These are phyloP conservation scores for Cyphomyrus discorhynchus DNA, from an alignment of 2,113 vertebrate species.

Conservation along the genomic window DNA sequence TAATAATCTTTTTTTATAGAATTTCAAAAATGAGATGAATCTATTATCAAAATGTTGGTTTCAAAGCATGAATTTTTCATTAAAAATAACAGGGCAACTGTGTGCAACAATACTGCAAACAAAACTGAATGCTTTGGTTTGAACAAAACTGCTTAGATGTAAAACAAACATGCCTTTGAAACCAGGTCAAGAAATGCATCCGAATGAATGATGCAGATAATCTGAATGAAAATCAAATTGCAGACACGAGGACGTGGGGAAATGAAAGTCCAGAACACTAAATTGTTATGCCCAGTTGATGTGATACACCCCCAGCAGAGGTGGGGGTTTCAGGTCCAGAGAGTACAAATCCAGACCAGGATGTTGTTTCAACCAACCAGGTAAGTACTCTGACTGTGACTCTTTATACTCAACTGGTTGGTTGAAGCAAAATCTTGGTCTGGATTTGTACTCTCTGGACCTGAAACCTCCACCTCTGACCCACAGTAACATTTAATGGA, in stretches of 20 bases:
- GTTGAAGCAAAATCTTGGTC: too few relatives aligned
- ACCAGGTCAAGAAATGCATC: neutral
- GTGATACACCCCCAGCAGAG: neutral
- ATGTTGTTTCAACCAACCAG: too few relatives aligned
- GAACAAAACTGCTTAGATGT: slow-evolving; percentile 16
- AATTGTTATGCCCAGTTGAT: neutral
- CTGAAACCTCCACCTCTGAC: too few relatives aligned
- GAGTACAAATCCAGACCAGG: too few relatives aligned
- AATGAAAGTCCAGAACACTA: neutral
- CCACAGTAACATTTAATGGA: neutral
- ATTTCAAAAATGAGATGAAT: neutral
- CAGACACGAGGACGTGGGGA: neutral
- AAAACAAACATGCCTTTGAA: slow-evolving; percentile 1
- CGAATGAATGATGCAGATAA: neutral
- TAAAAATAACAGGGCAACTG: neutral
- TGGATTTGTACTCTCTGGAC: too few relatives aligned
- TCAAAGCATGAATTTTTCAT: neutral
- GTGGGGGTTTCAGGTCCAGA: too few relatives aligned
- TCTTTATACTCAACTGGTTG: too few relatives aligned
- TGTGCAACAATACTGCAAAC: neutral
- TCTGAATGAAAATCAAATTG: neutral
- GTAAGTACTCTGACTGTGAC: too few relatives aligned
- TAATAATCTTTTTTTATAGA: too few relatives aligned
- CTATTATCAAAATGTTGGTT: slow-evolving; percentile 1
- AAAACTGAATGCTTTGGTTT: slow-evolving; percentile 3